Conservation (phyloP, 2,888 invertebrate species). For the Xylota segnis region DNA sequence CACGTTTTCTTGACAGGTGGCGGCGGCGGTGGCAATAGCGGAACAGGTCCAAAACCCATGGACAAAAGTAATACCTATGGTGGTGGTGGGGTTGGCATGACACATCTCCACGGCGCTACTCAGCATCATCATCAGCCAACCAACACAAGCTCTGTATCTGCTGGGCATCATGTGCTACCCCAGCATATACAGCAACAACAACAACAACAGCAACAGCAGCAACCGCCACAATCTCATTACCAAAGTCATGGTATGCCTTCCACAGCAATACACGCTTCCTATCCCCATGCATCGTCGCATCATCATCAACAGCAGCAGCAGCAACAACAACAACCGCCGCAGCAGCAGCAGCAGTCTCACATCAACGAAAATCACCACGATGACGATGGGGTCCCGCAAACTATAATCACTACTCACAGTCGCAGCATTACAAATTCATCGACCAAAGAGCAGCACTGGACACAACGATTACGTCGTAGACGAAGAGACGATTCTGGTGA, state of each 20-base stretch:
- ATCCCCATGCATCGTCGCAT: slow-evolving; percentile 80
- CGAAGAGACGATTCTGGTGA: slow-evolving; percentile 82
- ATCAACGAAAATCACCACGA: slow-evolving; percentile 66
- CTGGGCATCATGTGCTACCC: slow-evolving; percentile 78
- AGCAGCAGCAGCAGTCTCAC: slow-evolving; percentile 71
- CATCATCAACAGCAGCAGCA: slow-evolving; percentile 79
- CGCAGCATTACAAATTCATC: slow-evolving; percentile 72
- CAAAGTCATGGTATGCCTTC: slow-evolving; percentile 81
- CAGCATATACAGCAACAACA: slow-evolving; percentile 79
- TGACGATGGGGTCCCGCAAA: slow-evolving; percentile 56
- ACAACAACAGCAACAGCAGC: slow-evolving; percentile 79
- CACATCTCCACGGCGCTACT: slow-evolving; percentile 80
- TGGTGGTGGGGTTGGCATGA: slow-evolving; percentile 77
- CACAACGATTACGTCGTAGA: slow-evolving; percentile 81
- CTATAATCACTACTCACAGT: slow-evolving; percentile 62
- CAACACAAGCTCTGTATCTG: slow-evolving; percentile 70
- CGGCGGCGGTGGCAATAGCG: slow-evolving; percentile 58
- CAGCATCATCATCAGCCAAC: slow-evolving; percentile 79
- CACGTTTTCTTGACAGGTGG: slow-evolving; percentile 76
- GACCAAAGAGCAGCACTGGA: slow-evolving; percentile 81
- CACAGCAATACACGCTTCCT: slow-evolving; percentile 82
- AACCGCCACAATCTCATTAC: slow-evolving; percentile 80
- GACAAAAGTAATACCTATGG: slow-evolving; percentile 81
- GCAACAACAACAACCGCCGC: slow-evolving; percentile 77
- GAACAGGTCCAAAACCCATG: slow-evolving; percentile 76